Evolutionary conservation across 1,140 invertebrate species (phyloP), one percentile per base, ranked within the genome.

Genomic region (Euwallacea fornicatus): DNA sequence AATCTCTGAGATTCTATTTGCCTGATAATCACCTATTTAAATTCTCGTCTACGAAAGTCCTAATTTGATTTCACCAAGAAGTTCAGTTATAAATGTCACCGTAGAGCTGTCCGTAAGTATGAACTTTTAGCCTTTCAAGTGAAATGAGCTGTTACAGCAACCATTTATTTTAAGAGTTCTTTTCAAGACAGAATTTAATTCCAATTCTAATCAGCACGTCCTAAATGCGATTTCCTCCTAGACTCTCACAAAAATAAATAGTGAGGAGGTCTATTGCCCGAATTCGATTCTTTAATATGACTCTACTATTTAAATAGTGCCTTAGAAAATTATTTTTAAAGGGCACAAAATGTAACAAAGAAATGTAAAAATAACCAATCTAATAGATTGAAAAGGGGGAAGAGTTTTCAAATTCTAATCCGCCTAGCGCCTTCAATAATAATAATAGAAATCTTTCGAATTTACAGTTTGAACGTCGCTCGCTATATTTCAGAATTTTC

Each of bases 91-190:
- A 58, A 58, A 15, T 58, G n/a, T 58, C 55, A 58, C 16, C 21
- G 21, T 41, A 33, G 55, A 58, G 13, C 55, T 16, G 8, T 58
- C 13, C 13, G 13, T 58, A 15, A 15, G 13, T 58, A 16, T 58
- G 10, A 33, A 58, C 7, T 21, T 58, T 58, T 16, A 58, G 13
- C 55, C 10, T 41, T 15, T 58, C 21, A 10, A 58, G 21, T 58
- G 55, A 58, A 58, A 58, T 58, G 55, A 16, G 55, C 55, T 56
- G 46, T 50, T 50, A 56, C 55, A 11, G 55, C 55, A 58, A 33
- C 55, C 55, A 21, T 41, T 58, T 58, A 33, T 16, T 58, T 16
- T 16, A 58, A 33, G 21, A 58, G 55, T 58, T 15, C 13, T 58
- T 58, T 58, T 16, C 15, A 16, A 11, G 13, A 15, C 15, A 15